Conservation (phyloP, 2,888 invertebrate species). For the Chalcis sispes region DNA sequence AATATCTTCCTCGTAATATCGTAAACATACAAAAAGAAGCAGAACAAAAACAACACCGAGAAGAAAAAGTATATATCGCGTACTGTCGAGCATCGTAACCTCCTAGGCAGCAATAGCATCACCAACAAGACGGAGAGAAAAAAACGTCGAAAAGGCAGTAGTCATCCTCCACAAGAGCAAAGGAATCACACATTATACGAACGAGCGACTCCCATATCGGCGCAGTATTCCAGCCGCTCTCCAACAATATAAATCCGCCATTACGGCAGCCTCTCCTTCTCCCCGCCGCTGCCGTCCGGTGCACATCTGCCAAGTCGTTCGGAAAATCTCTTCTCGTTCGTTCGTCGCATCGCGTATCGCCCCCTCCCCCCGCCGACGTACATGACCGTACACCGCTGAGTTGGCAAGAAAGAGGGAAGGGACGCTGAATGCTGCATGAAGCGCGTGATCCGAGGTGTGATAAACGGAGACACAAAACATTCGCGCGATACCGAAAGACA, state of each 20-base stretch:
- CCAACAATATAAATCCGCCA: constrained; percentile 49
- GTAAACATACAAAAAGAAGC: constrained; percentile 4
- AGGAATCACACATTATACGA: constrained; percentile 11
- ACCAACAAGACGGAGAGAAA: not conserved
- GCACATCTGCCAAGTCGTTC: constrained; percentile 29
- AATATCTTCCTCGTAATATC: constrained; percentile 21
- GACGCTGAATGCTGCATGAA: too few species aligned
- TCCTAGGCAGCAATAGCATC: too few species aligned
- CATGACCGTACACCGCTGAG: too few species aligned
- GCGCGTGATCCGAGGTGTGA: constrained; percentile 32
- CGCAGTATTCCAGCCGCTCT: constrained; percentile 16
- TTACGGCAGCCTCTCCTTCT: constrained; percentile 19
- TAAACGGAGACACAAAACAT: constrained; percentile 43
- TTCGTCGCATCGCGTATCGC: not conserved
- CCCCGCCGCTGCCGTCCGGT: not conserved
- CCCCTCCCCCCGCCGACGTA: too few species aligned
- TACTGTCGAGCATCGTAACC: not conserved
- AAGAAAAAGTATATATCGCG: constrained; percentile 10
- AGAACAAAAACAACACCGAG: not conserved
- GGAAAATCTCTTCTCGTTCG: constrained; percentile 33
- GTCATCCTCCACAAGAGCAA: not conserved
- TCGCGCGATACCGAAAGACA: constrained; percentile 16
- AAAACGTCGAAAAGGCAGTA: constrained; percentile 11
- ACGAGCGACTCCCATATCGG: constrained; percentile 27
- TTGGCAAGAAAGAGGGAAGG: too few species aligned